Evolutionary conservation across 2,888 invertebrate genomes (phyloP).

Genomic region (Ichneumoninae sp.): DNA sequence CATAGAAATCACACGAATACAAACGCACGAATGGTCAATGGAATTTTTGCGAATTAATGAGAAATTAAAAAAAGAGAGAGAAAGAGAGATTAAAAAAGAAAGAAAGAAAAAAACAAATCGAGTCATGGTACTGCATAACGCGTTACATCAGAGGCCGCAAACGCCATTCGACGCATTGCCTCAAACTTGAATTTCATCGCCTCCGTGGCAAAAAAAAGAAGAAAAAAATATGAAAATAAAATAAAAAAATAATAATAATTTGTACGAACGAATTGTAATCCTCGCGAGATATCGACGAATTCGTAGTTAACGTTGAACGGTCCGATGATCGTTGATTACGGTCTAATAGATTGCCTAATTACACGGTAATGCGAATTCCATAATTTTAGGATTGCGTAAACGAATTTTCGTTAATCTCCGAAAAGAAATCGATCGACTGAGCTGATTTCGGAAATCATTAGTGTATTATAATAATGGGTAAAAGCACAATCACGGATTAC

Average conservation of each 20-base stretch:
- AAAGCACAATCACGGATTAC: conserved; percentile 47
- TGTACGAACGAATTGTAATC: conserved; percentile 30
- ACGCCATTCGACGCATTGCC: conserved; percentile 55
- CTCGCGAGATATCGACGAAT: conserved; percentile 20
- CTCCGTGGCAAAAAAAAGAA: conserved; percentile 28
- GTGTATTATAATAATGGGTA: conserved; percentile 16
- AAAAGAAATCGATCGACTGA: conserved; percentile 41
- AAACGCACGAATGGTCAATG: conserved; percentile 69
- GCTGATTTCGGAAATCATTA: conserved; percentile 45
- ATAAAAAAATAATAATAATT: neutral
- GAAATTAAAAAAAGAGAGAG: conserved; percentile 52
- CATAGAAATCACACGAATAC: conserved; percentile 71
- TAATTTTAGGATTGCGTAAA: conserved; percentile 11
- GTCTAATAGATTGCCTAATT: conserved; percentile 51
- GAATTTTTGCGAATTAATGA: conserved; percentile 66
- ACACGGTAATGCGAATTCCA: conserved; percentile 29
- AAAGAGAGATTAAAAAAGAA: conserved; percentile 43
- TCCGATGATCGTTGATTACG: conserved; percentile 15
- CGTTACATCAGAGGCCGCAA: conserved; percentile 58
- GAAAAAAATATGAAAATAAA: neutral
- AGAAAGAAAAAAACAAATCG: conserved; percentile 46
- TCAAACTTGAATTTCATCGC: conserved; percentile 32
- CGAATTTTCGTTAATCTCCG: conserved; percentile 17
- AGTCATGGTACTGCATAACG: conserved; percentile 62
- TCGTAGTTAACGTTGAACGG: conserved; percentile 21